Conservation (phyloP, 2,797 vertebrate species). For the Valencia hispanica region DNA sequence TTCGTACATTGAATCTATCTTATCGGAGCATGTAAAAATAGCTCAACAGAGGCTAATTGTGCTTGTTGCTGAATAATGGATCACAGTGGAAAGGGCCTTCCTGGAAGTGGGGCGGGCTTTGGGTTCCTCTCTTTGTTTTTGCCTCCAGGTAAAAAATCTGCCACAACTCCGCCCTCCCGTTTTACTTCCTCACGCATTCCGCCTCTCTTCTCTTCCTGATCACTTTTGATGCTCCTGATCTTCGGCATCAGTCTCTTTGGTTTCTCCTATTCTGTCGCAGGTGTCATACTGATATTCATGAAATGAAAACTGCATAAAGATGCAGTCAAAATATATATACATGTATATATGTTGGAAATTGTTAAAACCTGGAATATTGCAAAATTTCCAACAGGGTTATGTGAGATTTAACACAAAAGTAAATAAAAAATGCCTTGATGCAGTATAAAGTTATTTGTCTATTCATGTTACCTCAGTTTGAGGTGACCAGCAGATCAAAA, state of each 20-base stretch:
- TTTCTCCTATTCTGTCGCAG: constrained; percentile 3
- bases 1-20: constrained; percentile 79
- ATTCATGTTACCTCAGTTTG: not conserved
- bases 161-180: constrained; percentile 42
- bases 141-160: constrained; percentile 84
- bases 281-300: not conserved
- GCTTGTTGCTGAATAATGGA: constrained; percentile 85
- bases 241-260: constrained; percentile 18
- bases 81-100: constrained; percentile 80
- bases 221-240: constrained; percentile 23
- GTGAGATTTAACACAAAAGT: not conserved
- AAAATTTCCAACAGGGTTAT: not conserved
- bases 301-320: constrained; percentile 3
- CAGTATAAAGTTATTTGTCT: not conserved
- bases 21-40: constrained; percentile 79
- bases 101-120: constrained; percentile 74
- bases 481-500: not conserved
- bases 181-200: constrained; percentile 14
- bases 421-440: not conserved
- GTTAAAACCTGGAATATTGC: not conserved
- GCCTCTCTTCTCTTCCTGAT: constrained; percentile 23
- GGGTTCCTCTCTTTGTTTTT: constrained; percentile 75
- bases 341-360: not conserved
- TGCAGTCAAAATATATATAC: not conserved
- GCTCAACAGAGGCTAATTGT: constrained; percentile 82